A percentile compares a stretch with the other conserved stretches of the same genome.
phyloP scores from a whole-genome alignment of 2,113 vertebrate genomes.

The Tachysurus vachellii region DNA sequence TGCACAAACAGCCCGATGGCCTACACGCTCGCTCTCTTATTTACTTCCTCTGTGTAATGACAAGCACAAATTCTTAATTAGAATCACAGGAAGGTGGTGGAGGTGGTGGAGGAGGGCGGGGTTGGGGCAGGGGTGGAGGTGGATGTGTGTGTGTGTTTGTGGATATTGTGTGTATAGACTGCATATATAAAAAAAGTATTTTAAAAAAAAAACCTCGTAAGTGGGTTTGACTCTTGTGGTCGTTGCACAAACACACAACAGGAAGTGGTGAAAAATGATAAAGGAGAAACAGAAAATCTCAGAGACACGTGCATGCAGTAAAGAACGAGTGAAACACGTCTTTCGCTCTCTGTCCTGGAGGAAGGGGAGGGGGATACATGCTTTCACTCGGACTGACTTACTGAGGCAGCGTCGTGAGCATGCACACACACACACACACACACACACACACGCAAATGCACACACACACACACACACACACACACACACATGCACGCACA shows the following conservation, averaged over 20 bases:
- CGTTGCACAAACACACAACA: constrained; percentile 68
- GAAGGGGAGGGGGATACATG: constrained; percentile 47
- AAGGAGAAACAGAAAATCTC: constrained; percentile 22
- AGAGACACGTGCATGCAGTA: constrained; percentile 69
- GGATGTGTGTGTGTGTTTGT: not conserved
- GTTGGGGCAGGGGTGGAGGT: not conserved
- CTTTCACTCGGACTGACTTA: constrained; percentile 61
- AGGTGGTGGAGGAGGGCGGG: not conserved
- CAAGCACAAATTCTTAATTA: constrained; percentile 78
- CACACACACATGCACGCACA: constrained; percentile 45
- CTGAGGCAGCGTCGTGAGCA: constrained; percentile 53
- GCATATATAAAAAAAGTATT: too few species aligned
- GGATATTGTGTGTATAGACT: too few species aligned
- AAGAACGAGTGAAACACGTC: constrained; percentile 47
- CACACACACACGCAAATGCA: constrained; percentile 58
- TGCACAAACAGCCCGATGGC: constrained; percentile 70
- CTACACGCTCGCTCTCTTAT: constrained; percentile 71
- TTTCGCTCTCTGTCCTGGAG: constrained; percentile 27
- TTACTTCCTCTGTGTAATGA: constrained; percentile 76
- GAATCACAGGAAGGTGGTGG: constrained; percentile 68
- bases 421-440: constrained; percentile 41
- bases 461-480: constrained; percentile 47
- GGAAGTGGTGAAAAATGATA: constrained; percentile 55
- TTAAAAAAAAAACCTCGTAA: not conserved
- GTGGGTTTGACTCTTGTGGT: constrained; percentile 61